Evolutionary conservation across 2,113 vertebrate genomes (phyloP).

Genomic region (Galbula dea): DNA sequence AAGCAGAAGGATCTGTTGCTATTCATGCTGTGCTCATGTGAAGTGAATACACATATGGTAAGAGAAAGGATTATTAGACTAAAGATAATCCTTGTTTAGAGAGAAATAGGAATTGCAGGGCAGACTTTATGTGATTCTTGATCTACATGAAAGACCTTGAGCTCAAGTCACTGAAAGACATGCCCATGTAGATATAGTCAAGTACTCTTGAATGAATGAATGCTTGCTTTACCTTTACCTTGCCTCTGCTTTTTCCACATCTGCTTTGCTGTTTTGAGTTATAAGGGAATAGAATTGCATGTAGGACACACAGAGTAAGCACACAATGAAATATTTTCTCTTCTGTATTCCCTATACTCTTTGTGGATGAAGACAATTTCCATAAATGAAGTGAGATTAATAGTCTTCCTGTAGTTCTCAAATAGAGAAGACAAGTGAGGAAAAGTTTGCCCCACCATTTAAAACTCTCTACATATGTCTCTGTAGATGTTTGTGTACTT

Average conservation of each 20-base stretch:
- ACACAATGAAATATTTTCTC: background rate
- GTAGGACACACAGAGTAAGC: background rate
- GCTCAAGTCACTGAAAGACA: background rate
- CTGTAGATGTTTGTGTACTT: background rate
- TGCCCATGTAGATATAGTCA: background rate
- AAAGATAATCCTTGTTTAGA: background rate
- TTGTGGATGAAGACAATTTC: background rate
- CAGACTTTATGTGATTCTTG: background rate
- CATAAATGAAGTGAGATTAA: background rate
- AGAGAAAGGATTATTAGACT: background rate
- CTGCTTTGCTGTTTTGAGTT: background rate
- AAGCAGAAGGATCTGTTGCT: background rate
- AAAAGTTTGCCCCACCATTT: background rate
- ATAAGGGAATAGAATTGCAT: background rate
- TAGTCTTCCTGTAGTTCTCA: background rate
- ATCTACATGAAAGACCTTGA: background rate
- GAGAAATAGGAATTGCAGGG: background rate
- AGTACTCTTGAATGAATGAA: background rate
- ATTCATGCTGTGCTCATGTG: background rate
- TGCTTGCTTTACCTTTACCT: background rate
- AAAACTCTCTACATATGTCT: background rate
- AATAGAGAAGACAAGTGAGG: background rate
- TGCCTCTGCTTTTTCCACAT: background rate
- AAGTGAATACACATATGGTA: fast-evolving
- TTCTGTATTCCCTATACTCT: background rate